These are phyloP conservation scores for Ophioninae sp. DNA, from an alignment of 2,888 invertebrate species.

Conservation along the genomic window DNA sequence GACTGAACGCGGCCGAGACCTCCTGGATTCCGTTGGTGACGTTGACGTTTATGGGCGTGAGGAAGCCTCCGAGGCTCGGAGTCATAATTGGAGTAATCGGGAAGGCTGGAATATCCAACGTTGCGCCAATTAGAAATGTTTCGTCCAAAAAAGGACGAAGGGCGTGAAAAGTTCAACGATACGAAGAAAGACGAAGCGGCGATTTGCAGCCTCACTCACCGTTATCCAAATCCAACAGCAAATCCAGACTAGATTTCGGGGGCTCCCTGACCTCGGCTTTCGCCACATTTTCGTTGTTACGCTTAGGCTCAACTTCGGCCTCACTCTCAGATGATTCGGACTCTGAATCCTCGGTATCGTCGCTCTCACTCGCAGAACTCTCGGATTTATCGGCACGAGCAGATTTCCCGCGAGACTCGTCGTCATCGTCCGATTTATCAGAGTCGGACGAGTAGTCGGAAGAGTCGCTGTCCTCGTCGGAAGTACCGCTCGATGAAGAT, in stretches of 20 bases:
- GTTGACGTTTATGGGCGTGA: slow-evolving; percentile 84
- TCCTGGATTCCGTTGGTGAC: slow-evolving; percentile 77
- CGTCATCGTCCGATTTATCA: slow-evolving; percentile 57
- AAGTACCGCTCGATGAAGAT: slow-evolving; percentile 70
- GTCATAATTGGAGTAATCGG: slow-evolving; percentile 89
- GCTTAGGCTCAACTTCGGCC: slow-evolving; percentile 68
- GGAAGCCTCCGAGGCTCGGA: slow-evolving; percentile 90
- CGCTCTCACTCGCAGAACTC: slow-evolving; percentile 72
- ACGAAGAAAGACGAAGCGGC: slow-evolving; percentile 71
- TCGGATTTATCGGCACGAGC: slow-evolving; percentile 69
- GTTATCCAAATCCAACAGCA: slow-evolving; percentile 91
- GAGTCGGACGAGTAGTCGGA: slow-evolving; percentile 77
- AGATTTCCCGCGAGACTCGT: slow-evolving; percentile 46
- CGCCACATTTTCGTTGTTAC: slow-evolving; percentile 72
- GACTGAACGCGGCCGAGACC: slow-evolving; percentile 84
- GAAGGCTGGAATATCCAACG: slow-evolving; percentile 81
- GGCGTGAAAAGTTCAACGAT: neutral
- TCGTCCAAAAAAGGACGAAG: slow-evolving; percentile 15
- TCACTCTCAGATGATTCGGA: slow-evolving; percentile 74
- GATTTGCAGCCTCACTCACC: slow-evolving; percentile 83
- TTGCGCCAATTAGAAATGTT: neutral
- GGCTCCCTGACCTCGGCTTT: slow-evolving; percentile 80
- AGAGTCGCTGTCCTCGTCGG: slow-evolving; percentile 72
- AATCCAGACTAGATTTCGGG: slow-evolving; percentile 88
- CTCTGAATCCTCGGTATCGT: slow-evolving; percentile 74